Evolutionary conservation across 37 sponge, comb jelly and placozoan genomes (phyloP), one percentile per base, ranked within the genome.

Genomic region (Tethya wilhelma): DNA sequence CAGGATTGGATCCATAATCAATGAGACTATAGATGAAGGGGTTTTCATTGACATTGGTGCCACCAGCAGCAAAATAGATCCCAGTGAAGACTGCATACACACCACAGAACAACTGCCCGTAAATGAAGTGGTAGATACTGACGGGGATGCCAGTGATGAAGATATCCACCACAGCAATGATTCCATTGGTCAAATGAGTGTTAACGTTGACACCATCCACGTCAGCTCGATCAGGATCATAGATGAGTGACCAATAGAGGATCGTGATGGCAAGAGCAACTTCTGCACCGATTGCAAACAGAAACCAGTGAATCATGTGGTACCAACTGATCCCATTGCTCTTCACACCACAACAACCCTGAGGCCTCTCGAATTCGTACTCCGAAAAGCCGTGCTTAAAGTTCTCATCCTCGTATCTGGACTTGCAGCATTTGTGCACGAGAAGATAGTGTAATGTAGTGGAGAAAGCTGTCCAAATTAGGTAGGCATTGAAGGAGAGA

Each of bases 241-340:
- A 89, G 7, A 94, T 43, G 6, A 94, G 41, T 0, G 71, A 14
- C 87, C 87, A 94, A 53, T 84, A 94, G 26, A 90, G 79, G 1
- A 94, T 2, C 1, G 40, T 7, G 0, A 94, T 59, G 1, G 32
- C 31, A 0, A 89, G 4, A 23, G 86, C 71, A 26, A 57, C 4
- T 12, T 57, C 56, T 26, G 37, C 25, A 20, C 75, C 87, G 9
- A 89, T 23, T 19, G 43, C 56, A 40, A 67, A 79, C 0, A 86
- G 36, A 7, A 84, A 20, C 94, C 90, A 89, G 19, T 86, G 87
- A 19, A 86, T 39, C 62, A 79, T 83, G 2, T 90, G 84, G 46
- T 87, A 94, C 94, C 94, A 94, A 64, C 30, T 63, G 33, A 56
- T 45, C 29, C n/a, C 12, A 39, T 78, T 74, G 11, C 38, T 32